Conservation (phyloP, 1,140 invertebrate genomes). For the Oncopodura yosiiana region DNA sequence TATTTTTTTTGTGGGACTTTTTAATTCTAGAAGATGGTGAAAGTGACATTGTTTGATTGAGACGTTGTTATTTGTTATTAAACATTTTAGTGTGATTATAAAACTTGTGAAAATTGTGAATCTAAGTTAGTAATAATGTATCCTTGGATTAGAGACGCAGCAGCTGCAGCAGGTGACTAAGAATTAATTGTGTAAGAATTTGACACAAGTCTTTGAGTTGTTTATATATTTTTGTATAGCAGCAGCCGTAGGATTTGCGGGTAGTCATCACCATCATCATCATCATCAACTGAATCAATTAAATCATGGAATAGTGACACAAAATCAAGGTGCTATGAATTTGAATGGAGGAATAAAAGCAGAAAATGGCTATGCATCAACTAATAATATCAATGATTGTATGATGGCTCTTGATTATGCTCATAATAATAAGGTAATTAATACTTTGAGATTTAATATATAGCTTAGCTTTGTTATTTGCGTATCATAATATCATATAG, state of each 20-base stretch:
- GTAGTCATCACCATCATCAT: constrained; percentile 26
- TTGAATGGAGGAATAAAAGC: constrained; percentile 43
- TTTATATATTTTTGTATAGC: no score
- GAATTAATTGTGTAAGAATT: constrained; percentile 46
- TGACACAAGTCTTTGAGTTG: no score
- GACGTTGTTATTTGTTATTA: no score
- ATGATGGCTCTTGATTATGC: constrained; percentile 61
- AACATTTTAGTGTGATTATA: no score
- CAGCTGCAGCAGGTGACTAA: constrained; percentile 44
- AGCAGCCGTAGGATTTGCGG: constrained; percentile 42
- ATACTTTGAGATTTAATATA: neutral
- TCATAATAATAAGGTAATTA: constrained; percentile 55
- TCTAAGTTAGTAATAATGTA: constrained; percentile 46
- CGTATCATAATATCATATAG: no score
- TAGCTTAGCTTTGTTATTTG: no score
- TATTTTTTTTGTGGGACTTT: no score
- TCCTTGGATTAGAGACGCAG: constrained; percentile 59
- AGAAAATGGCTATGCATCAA: constrained; percentile 50
- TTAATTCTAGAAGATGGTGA: no score
- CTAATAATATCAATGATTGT: constrained; percentile 47
- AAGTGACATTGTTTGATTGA: no score
- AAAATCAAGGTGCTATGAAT: constrained; percentile 15
- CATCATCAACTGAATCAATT: constrained; percentile 24
- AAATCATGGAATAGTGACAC: constrained; percentile 14
- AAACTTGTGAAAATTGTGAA: no score